Evolutionary conservation across 2,113 vertebrate genomes (phyloP).

Genomic region (Odontophorus gujanensis): DNA sequence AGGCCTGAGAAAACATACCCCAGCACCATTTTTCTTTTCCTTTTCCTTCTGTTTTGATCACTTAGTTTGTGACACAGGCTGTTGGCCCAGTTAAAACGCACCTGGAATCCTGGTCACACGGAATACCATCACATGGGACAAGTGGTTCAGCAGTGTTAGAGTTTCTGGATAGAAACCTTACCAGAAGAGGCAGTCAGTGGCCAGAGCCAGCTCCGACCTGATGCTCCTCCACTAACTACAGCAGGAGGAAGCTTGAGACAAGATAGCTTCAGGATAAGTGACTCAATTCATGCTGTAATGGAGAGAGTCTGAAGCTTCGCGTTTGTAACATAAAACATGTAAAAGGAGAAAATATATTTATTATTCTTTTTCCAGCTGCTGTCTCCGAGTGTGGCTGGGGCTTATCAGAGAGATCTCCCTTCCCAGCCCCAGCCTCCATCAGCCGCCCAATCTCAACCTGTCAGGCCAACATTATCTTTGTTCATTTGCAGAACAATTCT

Average conservation of each 20-base stretch:
- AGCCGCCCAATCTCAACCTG: not conserved
- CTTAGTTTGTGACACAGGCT: not conserved
- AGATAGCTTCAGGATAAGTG: not conserved
- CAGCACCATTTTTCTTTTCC: not conserved
- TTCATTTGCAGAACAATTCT: constrained; percentile 20
- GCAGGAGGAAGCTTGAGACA: not conserved
- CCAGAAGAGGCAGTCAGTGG: fast-evolving
- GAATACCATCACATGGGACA: fast-evolving
- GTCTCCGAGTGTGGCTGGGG: not conserved
- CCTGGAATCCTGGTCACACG: not conserved
- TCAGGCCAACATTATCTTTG: not conserved
- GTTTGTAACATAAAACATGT: not conserved
- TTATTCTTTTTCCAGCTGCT: constrained; percentile 18
- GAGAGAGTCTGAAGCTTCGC: not conserved
- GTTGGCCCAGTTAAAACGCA: not conserved
- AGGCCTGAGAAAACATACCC: not conserved
- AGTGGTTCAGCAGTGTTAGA: fast-evolving
- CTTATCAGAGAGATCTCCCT: not conserved
- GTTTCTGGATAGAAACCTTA: not conserved
- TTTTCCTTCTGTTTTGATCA: not conserved
- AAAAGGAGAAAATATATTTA: constrained; percentile 3
- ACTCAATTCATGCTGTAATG: not conserved
- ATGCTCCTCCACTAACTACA: not conserved
- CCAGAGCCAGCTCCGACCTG: fast-evolving
- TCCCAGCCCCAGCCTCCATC: not conserved